Conservation (phyloP, 2,888 invertebrate species). For the Strigamia transsilvanica region DNA sequence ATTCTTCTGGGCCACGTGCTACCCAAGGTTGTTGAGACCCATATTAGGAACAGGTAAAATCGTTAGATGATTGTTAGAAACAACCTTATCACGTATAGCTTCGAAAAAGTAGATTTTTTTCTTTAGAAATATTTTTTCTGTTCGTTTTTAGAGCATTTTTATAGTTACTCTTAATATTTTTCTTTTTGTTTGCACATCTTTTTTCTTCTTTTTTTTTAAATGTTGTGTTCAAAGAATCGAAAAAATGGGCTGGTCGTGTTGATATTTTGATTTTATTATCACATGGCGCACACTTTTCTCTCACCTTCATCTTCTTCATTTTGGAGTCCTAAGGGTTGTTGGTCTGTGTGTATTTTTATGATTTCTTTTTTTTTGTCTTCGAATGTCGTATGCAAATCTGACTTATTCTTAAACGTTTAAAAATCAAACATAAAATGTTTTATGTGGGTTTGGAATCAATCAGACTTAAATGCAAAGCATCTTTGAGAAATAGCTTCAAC, state of each 20-base stretch:
- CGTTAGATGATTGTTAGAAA: slow-evolving; percentile 17
- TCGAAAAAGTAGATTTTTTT: slow-evolving; percentile 28
- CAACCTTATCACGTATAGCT: slow-evolving; percentile 1
- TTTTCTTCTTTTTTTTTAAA: slow-evolving; percentile 17
- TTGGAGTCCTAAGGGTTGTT: neutral
- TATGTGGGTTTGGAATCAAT: too few species aligned
- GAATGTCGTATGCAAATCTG: too few species aligned
- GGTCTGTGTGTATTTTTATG: neutral
- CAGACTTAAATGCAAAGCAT: too few species aligned
- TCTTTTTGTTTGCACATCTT: neutral
- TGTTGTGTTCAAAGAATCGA: neutral
- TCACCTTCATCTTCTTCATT: neutral
- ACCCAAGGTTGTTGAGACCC: slow-evolving; percentile 20
- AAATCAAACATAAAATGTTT: too few species aligned
- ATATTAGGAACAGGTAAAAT: slow-evolving; percentile 23
- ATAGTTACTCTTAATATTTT: neutral
- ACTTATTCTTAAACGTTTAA: too few species aligned
- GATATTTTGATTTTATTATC: slow-evolving; percentile 29
- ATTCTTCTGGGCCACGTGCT: slow-evolving; percentile 20
- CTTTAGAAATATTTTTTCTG: neutral
- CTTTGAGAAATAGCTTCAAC: too few species aligned
- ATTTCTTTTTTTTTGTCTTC: neutral
- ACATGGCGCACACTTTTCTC: neutral
- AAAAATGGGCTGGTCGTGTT: slow-evolving; percentile 3
- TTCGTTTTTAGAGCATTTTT: neutral